phyloP scores from a whole-genome alignment of 1,140 invertebrate species.

The Neuroterus valhalla region DNA sequence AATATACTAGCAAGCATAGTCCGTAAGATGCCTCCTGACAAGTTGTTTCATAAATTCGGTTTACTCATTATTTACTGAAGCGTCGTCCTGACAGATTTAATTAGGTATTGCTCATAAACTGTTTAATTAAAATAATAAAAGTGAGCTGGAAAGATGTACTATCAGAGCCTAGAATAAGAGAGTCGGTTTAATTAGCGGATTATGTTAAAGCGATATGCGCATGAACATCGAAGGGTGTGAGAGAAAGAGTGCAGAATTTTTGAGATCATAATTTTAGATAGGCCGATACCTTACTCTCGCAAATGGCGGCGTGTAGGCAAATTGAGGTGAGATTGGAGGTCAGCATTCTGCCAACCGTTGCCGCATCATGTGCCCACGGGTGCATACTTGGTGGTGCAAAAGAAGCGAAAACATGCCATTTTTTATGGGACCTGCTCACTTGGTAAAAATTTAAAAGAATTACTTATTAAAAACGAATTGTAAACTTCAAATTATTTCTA shows the following conservation, averaged over 20 bases:
- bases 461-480: constrained; percentile 44
- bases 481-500: not conserved
- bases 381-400: constrained; percentile 54
- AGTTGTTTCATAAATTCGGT: no score
- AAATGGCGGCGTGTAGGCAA: constrained; percentile 73
- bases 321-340: constrained; percentile 76
- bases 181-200: constrained; percentile 55
- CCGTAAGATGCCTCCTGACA: no score
- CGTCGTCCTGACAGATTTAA: constrained; percentile 1
- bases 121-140: constrained; percentile 2
- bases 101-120: not conserved
- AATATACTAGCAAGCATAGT: no score
- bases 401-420: constrained; percentile 48
- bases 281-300: constrained; percentile 62
- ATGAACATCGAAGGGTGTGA: constrained; percentile 22
- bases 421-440: constrained; percentile 34
- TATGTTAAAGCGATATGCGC: constrained; percentile 40
- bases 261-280: constrained; percentile 77
- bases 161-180: constrained; percentile 7
- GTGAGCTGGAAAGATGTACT: not conserved
- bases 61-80: not conserved
- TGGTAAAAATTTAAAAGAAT: constrained; percentile 30
- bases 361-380: constrained; percentile 49
- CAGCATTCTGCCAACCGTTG: constrained; percentile 64
- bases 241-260: constrained; percentile 60